Base-by-base conservation (phyloP, 2,888 invertebrate genomes). In the Drosophila eohydei region DNA sequence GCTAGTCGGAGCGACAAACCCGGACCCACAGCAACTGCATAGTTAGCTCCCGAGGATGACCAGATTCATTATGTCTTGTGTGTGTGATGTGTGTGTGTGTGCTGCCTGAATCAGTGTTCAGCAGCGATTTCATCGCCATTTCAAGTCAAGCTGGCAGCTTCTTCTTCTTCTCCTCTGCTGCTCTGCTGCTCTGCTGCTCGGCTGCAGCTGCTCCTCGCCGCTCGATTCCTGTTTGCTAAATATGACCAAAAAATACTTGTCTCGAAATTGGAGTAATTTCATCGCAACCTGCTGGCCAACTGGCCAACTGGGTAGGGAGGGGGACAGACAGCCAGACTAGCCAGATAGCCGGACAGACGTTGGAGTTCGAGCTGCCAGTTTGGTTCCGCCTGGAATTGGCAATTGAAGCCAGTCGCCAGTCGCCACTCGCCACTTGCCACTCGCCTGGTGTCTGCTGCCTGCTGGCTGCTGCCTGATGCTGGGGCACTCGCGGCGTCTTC, bases 221-320 rank as follows among this genome's bases (percentile, higher is more conserved):
- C 54, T 62, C 68, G 69, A 83, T 89, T 87, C 88, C 89, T 78
- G 87, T 88, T 87, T 83, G 83, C 90, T 88, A 88, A 90, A 91
- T 90, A 89, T 89, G 90, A 88, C 82, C 83, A 88, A 86, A 50
- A 84, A 89, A 88, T 84, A 81, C 86, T 80, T 70, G 83, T 88
- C 89, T 88, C 68, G 88, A 89, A 91, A 91, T 88, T 91, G 83
- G 89, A 89, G 89, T 90, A 91, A 89, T 88, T 89, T 83, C 81
- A 78, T 80, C 75, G 76, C 79, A 67, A 58, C 76, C 71, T 59
- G 73, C 67, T 56, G 55, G 50, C 51, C 65, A 74, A 60, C 48
- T 64, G 74, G 71, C 21, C 21, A 21, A 21, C 21, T 0, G 16
- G 50, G 54, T 16, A 48, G 59, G 38, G 26, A 43, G 48, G 2